These are phyloP conservation scores for Morinoia aosen DNA, from an alignment of 2,888 invertebrate species.

Conservation along the genomic window DNA sequence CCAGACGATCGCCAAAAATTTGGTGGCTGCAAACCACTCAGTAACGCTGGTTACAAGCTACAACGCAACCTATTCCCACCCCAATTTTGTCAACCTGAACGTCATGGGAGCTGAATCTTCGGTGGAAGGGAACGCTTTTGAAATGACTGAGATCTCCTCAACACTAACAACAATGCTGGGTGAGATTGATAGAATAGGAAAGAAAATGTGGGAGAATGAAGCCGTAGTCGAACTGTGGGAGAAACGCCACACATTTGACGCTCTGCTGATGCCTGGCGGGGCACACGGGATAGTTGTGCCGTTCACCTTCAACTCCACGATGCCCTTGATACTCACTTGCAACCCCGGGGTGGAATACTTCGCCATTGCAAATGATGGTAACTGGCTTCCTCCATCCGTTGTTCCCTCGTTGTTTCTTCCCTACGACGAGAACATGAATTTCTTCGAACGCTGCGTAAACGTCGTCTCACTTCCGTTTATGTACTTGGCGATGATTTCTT, in stretches of 20 bases:
- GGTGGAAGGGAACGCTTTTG: conserved; percentile 6
- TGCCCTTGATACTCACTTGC: not conserved
- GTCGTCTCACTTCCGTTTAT: not conserved
- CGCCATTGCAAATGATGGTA: not conserved
- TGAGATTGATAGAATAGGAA: not conserved
- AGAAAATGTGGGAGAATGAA: not conserved
- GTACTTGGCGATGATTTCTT: not conserved
- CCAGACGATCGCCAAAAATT: conserved; percentile 47
- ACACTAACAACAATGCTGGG: not conserved
- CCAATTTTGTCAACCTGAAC: conserved; percentile 17
- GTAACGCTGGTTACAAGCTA: conserved; percentile 58
- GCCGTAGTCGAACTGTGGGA: conserved; percentile 7
- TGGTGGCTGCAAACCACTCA: conserved; percentile 56
- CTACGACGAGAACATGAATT: conserved; percentile 56
- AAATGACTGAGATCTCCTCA: not conserved
- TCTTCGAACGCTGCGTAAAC: conserved; percentile 54
- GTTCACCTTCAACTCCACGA: not conserved
- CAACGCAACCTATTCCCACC: conserved; percentile 34
- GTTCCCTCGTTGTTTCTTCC: not conserved
- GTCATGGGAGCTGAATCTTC: not conserved
- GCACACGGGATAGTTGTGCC: not conserved
- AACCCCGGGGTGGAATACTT: conserved; percentile 24
- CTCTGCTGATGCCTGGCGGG: not conserved
- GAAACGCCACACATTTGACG: conserved; percentile 29
- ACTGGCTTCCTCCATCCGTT: not conserved